These are phyloP conservation scores for Xestia xanthographa DNA, from an alignment of 2,888 invertebrate genomes.

Conservation along the genomic window DNA sequence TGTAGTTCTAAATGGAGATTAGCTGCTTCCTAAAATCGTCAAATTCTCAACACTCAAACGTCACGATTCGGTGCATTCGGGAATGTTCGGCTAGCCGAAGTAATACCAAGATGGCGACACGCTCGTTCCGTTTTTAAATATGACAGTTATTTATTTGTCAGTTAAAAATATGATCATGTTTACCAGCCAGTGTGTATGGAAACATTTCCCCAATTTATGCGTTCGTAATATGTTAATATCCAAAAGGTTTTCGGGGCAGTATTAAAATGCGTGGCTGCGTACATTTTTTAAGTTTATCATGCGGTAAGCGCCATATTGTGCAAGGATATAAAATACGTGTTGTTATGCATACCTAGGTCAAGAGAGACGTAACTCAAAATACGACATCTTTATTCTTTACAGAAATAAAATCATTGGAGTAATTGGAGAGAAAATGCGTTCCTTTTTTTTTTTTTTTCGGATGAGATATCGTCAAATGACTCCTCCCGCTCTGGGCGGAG, in stretches of 20 bases:
- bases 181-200: conserved; percentile 28
- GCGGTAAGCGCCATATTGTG: conserved; percentile 42
- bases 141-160: conserved; percentile 13
- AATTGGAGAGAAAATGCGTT: background rate
- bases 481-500: too few relatives aligned
- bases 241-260: conserved; percentile 58
- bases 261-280: conserved; percentile 54
- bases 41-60: background rate
- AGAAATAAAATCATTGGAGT: background rate
- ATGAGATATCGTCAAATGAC: too few relatives aligned
- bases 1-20: too few relatives aligned
- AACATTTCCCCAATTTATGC: conserved; percentile 42
- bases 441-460: too few relatives aligned
- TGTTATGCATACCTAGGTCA: conserved; percentile 48
- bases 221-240: conserved; percentile 48
- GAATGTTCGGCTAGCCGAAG: conserved; percentile 11
- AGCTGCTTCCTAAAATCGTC: background rate
- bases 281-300: conserved; percentile 41
- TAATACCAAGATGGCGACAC: background rate
- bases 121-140: conserved; percentile 8
- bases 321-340: conserved; percentile 35
- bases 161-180: conserved; percentile 19
- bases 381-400: conserved; percentile 10
- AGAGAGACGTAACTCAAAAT: conserved; percentile 40
- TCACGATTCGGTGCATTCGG: background rate